Evolutionary conservation across 1,140 invertebrate species (phyloP).

Genomic region (Triops longicaudatus): DNA sequence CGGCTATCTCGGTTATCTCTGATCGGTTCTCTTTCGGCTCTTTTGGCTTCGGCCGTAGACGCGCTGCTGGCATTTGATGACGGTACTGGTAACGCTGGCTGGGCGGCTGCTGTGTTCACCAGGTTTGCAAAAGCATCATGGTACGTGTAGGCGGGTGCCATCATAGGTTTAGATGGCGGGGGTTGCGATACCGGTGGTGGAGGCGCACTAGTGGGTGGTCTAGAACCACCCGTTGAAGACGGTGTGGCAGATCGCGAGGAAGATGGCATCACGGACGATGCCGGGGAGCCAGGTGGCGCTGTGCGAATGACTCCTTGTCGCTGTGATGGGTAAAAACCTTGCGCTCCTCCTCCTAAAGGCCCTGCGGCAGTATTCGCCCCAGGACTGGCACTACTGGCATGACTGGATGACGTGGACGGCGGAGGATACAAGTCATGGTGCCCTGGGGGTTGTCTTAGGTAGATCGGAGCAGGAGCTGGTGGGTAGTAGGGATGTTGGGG

Average conservation of each 20-base stretch:
- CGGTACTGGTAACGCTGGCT: conserved; percentile 72
- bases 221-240: not conserved
- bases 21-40: not conserved
- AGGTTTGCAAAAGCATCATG: conserved; percentile 75
- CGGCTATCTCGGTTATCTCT: not conserved
- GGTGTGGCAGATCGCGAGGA: not conserved
- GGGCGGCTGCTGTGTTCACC: conserved; percentile 75
- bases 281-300: conserved; percentile 24
- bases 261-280: conserved; percentile 21
- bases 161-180: not conserved
- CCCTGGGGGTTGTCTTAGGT: conserved; percentile 28
- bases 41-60: not conserved
- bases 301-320: conserved; percentile 36
- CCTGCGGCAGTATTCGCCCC: conserved; percentile 11
- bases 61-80: conserved; percentile 34
- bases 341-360: conserved; percentile 19
- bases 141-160: conserved; percentile 19
- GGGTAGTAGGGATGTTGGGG: conserved; percentile 18
- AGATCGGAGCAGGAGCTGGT: conserved; percentile 27
- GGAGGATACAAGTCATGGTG: not conserved
- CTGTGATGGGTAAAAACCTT: conserved; percentile 27
- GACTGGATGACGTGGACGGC: not conserved
- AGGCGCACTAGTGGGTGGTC: not conserved
- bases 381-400: not conserved
- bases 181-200: conserved; percentile 13